Evolutionary conservation across 2,113 vertebrate species (phyloP), one percentile per base, ranked within the genome.

Genomic region (Aythya baeri): DNA sequence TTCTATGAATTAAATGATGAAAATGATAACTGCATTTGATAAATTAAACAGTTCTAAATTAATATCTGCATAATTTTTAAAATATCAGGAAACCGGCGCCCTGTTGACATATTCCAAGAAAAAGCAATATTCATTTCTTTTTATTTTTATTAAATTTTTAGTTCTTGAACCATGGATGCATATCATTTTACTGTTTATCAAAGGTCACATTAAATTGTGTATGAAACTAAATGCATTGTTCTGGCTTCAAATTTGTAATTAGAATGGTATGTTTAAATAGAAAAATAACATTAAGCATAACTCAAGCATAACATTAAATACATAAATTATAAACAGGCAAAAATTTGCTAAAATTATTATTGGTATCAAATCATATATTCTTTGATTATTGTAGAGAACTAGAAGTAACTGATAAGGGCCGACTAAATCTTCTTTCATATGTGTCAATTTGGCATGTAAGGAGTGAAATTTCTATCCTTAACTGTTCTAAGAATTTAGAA

Each of bases 111-210:
- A 92, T 62, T 91, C 85, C 71, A 93, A 97, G 93, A 65, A 96
- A 97, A 97, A 86, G 82, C n/a, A 97, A 94, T 87, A 96, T 93
- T 96, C 2, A 89, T 96, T 98, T 98, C 95, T 97, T 27, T 95
- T 94, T 38, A 38, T 95, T 97, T 95, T 97, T 97, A 98, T 98
- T 97, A 97, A 95, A 96, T 97, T 98, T 97, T 96, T 94, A 91
- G 86, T 94, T 97, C 94, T 93, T 97, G 88, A 96, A 75, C 84
- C 87, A 74, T 49, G 49, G 77, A 52, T 29, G 41, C 8, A 2
- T 95, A 97, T 98, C 96, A 71, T 59, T 88, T 98, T 97, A 95
- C 98, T 95, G 82, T 94, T 98, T 97, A 95, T 95, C 91, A 94
- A 96, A 96, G 95, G 41, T 93, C 92, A 94, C 29, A 23, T 93